These are phyloP conservation scores for Ophonus ardosiacus DNA, from an alignment of 2,888 invertebrate genomes.

Conservation along the genomic window DNA sequence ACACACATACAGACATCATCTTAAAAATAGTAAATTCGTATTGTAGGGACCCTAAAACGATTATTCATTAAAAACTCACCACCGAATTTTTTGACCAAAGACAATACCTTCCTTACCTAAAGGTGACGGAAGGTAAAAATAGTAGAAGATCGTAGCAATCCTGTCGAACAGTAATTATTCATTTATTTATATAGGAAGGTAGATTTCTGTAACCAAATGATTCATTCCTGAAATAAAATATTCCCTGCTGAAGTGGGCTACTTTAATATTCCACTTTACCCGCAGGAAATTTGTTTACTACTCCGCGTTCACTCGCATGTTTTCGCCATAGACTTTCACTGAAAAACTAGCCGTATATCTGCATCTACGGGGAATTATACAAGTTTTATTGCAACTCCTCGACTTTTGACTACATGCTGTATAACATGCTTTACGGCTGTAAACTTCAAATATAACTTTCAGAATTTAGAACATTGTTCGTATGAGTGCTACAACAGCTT, in stretches of 20 bases:
- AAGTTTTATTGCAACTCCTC: constrained; percentile 4
- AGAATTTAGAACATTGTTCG: constrained; percentile 27
- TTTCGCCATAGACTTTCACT: neutral
- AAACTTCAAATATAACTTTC: constrained; percentile 33
- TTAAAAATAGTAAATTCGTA: no score
- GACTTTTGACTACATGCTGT: constrained; percentile 6
- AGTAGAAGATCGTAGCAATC: no score
- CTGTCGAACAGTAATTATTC: neutral
- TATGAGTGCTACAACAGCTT: neutral
- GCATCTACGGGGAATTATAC: constrained; percentile 32
- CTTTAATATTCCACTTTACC: neutral
- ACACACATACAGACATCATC: no score
- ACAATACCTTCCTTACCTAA: no score
- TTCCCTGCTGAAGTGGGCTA: neutral
- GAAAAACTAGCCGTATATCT: neutral
- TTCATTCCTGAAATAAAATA: neutral
- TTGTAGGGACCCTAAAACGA: no score
- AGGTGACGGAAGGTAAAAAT: no score
- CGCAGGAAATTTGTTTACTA: neutral
- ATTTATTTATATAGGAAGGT: neutral
- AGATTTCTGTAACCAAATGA: neutral
- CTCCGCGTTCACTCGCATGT: neutral
- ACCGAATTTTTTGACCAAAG: no score
- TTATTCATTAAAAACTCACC: no score
- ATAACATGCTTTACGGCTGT: constrained; percentile 13